A percentile compares a stretch with the other conserved stretches of the same genome.
Evolutionary conservation across 2,113 vertebrate species (phyloP).

Genomic region (Eptesicus fuscus): DNA sequence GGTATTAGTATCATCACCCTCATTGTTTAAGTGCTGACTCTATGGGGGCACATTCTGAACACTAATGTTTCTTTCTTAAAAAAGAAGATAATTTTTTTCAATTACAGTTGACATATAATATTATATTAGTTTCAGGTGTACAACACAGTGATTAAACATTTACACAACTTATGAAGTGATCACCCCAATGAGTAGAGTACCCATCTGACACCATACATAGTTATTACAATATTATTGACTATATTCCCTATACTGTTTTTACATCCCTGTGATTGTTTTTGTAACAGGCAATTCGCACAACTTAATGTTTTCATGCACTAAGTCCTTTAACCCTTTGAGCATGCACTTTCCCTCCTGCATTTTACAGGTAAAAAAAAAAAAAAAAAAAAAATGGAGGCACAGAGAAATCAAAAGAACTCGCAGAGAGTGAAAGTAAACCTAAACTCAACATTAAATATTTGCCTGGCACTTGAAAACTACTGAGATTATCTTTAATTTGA

Average conservation of each 20-base stretch:
- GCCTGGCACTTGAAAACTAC: not conserved
- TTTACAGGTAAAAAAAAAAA: not conserved
- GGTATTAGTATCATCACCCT: accelerated
- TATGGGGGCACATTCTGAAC: not conserved
- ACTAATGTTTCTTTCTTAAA: not conserved
- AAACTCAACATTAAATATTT: not conserved
- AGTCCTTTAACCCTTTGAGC: not conserved
- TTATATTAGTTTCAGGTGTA: not conserved
- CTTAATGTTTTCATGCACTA: not conserved
- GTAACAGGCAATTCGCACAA: not conserved
- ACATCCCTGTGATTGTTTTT: not conserved
- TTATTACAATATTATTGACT: not conserved
- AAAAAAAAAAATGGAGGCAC: not conserved
- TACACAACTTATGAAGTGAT: not conserved
- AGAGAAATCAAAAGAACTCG: not conserved
- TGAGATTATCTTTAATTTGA: not conserved
- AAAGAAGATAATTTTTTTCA: not conserved
- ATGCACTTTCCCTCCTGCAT: not conserved
- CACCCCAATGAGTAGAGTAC: not conserved
- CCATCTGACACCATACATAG: not conserved
- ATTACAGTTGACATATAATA: not conserved
- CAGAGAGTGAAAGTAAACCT: not conserved
- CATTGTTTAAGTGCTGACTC: not conserved
- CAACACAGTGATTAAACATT: not conserved
- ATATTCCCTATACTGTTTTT: not conserved